Evolutionary conservation across 2,888 invertebrate species (phyloP), one percentile per base, ranked within the genome.

Genomic region (Muschampia staudingeri): DNA sequence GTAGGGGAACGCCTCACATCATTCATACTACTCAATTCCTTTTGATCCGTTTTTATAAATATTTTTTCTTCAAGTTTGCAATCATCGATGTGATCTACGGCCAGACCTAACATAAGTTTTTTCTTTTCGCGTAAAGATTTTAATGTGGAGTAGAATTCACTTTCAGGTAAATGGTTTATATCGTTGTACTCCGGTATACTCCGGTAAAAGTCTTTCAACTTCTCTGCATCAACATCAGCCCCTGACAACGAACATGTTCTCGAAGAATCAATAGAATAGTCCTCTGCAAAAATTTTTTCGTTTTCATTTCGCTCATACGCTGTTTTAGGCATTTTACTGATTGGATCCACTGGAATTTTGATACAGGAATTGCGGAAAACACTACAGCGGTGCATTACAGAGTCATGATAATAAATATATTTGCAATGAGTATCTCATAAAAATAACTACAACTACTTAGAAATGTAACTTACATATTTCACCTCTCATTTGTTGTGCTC

Each of bases 101-200:
- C 91, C 61, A 93, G 76, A 16, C 93, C 94, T 56, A 96, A 87
- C 93, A 97, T 94, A 72, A 97, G 93, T 87, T 97, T 97, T 90
- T 98, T 98, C 90, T 97, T 98, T 86, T 98, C 97, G 86, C 98
- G 97, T 73, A 98, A 92, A 81, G 97, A 97, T 91, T 98, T 98
- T 76, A 98, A 91, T 52, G 98, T 98, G 16, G 97, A 97, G 91
- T 98, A 98, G 92, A 98, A 98, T 89, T 98, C 98, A 81, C 97
- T 97, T 83, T 98, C 98, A 0, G 98, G 97, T 86, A 98, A 94
- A 94, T 98, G 98, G 91, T 98, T 97, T 2, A 98, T 97, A 75
- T 98, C 98, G 82, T 97, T 97, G 87, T 98, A 98, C 91, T 98
- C 98, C 80, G 98, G 98, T 91, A 98, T 98, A 89, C 98, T 98